Percentiles rank a stretch among this genome's conserved stretches.
phyloP scores from a whole-genome alignment of 1,140 invertebrate genomes.

The Colletes latitarsis region DNA sequence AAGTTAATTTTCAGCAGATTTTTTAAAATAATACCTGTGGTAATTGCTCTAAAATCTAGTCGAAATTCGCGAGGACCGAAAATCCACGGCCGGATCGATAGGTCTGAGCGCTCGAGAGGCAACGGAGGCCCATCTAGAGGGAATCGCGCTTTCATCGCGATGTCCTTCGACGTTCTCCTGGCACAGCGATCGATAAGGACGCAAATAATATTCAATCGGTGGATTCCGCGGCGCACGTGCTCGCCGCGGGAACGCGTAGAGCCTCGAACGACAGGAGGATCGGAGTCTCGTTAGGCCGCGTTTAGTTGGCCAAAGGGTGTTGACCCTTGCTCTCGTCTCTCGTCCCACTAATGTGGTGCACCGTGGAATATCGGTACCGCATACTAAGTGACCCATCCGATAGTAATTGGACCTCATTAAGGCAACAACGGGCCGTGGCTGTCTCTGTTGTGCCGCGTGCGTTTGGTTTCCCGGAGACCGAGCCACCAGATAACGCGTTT shows the following conservation, averaged over 20 bases:
- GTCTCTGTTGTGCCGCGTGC: conserved; percentile 44
- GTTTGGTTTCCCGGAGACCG: conserved; percentile 46
- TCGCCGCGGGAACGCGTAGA: conserved; percentile 25
- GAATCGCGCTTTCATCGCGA: conserved; percentile 44
- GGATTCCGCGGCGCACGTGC: conserved; percentile 56
- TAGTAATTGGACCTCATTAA: conserved; percentile 76
- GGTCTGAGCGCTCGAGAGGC: too few species aligned
- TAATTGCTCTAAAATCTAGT: too few species aligned
- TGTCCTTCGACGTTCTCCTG: conserved; percentile 32
- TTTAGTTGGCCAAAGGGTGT: conserved; percentile 56
- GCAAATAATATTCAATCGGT: conserved; percentile 61
- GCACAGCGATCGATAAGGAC: conserved; percentile 44
- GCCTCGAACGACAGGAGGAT: conserved; percentile 26
- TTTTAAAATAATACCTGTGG: too few species aligned
- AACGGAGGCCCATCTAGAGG: neutral
- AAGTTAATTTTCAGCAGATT: too few species aligned
- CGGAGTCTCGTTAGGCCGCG: conserved; percentile 56
- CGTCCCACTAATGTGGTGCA: conserved; percentile 66
- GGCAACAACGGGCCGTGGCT: conserved; percentile 67
- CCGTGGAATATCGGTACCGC: conserved; percentile 69
- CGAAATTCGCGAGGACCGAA: too few species aligned
- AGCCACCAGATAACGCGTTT: conserved; percentile 65
- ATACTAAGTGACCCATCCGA: conserved; percentile 74
- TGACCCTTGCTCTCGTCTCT: conserved; percentile 70
- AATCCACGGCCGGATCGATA: too few species aligned